A percentile compares a stretch with the other conserved stretches of the same genome.
These are phyloP conservation scores for Tragelaphus scriptus DNA, from an alignment of 2,113 vertebrate species.

Conservation along the genomic window DNA sequence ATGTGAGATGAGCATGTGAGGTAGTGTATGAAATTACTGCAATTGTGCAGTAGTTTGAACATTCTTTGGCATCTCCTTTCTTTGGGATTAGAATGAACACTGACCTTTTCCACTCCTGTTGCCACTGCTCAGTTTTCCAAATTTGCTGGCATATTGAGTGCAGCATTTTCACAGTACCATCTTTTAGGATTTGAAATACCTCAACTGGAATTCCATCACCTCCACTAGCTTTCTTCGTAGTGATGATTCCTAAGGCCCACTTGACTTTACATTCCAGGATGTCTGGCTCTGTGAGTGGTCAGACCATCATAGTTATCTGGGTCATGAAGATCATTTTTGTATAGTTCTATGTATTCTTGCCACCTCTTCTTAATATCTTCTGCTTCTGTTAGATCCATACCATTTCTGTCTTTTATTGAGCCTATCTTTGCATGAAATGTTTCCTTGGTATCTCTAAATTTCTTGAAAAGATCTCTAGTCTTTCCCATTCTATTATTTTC, in stretches of 20 bases:
- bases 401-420: neutral
- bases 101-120: neutral
- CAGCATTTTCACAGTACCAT: neutral
- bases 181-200: neutral
- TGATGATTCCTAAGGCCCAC: neutral
- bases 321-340: neutral
- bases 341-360: neutral
- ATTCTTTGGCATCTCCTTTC: neutral
- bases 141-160: neutral
- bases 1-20: neutral
- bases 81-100: neutral
- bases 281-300: neutral
- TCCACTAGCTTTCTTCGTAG: neutral
- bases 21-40: neutral
- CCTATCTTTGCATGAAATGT: neutral
- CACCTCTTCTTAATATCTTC: neutral
- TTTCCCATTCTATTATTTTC: neutral
- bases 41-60: neutral
- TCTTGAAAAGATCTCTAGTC: neutral
- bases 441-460: neutral
- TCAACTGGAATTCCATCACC: neutral
- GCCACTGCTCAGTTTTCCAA: neutral
- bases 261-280: neutral
- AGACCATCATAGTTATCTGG: neutral
- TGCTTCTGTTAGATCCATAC: neutral